Percentiles rank a stretch among this genome's conserved stretches.
phyloP scores from a whole-genome alignment of 2,797 vertebrate genomes.

The Falco novaeseelandiae region DNA sequence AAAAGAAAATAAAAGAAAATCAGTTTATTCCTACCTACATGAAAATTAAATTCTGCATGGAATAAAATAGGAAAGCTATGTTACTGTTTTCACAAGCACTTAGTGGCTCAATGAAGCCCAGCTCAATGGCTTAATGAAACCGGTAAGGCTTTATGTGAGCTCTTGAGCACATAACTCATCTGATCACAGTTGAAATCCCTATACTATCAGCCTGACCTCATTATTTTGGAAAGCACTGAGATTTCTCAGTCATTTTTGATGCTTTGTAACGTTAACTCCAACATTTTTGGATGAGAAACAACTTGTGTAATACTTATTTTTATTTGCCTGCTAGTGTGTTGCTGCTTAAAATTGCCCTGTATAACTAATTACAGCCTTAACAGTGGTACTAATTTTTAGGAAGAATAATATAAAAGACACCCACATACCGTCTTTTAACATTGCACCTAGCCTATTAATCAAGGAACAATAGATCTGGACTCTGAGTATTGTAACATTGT shows the following conservation, averaged over 20 bases:
- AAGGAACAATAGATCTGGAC: not conserved
- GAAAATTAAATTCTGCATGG: not conserved
- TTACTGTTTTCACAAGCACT: not conserved
- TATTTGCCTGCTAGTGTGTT: slow-evolving; percentile 1
- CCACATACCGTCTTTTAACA: not conserved
- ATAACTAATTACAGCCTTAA: not conserved
- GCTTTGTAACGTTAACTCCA: not conserved
- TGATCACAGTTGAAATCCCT: not conserved
- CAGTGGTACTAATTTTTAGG: not conserved
- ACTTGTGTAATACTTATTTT: slow-evolving; percentile 18
- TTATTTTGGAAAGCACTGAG: slow-evolving; percentile 4
- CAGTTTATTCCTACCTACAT: not conserved
- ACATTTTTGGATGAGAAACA: not conserved
- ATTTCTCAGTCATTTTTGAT: not conserved
- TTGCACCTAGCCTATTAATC: not conserved
- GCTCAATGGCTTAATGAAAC: not conserved
- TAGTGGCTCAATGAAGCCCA: not conserved
- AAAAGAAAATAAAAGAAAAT: not conserved
- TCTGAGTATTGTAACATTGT: not conserved
- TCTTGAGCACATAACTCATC: not conserved
- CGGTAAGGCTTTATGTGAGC: not conserved
- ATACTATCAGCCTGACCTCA: not conserved
- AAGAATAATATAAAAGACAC: not conserved
- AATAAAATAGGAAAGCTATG: not conserved
- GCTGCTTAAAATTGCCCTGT: not conserved